Percentiles rank a stretch among this genome's conserved stretches.
phyloP scores from a whole-genome alignment of 64 coral and sea anemone genomes.

The Hydrozoanthus tunicans region DNA sequence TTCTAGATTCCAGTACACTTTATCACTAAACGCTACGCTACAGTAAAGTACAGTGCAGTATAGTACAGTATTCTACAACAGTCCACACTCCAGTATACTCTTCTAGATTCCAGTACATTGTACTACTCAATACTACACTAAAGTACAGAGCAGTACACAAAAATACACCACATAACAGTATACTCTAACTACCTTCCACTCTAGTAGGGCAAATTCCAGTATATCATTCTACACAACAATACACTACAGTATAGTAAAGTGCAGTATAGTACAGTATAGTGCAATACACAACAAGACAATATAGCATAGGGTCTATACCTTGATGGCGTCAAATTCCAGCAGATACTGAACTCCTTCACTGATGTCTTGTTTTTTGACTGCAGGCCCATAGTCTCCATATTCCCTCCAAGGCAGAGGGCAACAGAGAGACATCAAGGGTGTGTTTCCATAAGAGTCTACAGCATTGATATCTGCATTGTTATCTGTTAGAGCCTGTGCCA shows the following conservation, averaged over 20 bases:
- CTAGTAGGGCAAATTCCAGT: not conserved
- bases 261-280: not conserved
- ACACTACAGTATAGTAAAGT: not conserved
- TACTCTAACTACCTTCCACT: not conserved
- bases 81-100: no score
- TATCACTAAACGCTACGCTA: no score
- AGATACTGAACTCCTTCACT: slow-evolving; percentile 68
- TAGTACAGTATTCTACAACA: no score
- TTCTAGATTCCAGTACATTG: no score
- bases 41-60: no score
- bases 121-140: no score
- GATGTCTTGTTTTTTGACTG: slow-evolving; percentile 55
- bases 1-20: no score
- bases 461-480: slow-evolving; percentile 89
- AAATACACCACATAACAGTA: not conserved
- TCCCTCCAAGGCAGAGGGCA: slow-evolving; percentile 83
- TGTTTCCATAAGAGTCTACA: slow-evolving; percentile 79
- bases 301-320: slow-evolving; percentile 33
- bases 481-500: slow-evolving; percentile 82
- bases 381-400: slow-evolving; percentile 74
- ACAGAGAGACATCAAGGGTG: slow-evolving; percentile 84
- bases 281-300: no score
- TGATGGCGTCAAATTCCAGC: slow-evolving; percentile 71
- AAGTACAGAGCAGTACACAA: no score
- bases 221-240: not conserved